Evolutionary conservation across 2,113 vertebrate genomes (phyloP).

Genomic region (Pelecanoides urinatrix): DNA sequence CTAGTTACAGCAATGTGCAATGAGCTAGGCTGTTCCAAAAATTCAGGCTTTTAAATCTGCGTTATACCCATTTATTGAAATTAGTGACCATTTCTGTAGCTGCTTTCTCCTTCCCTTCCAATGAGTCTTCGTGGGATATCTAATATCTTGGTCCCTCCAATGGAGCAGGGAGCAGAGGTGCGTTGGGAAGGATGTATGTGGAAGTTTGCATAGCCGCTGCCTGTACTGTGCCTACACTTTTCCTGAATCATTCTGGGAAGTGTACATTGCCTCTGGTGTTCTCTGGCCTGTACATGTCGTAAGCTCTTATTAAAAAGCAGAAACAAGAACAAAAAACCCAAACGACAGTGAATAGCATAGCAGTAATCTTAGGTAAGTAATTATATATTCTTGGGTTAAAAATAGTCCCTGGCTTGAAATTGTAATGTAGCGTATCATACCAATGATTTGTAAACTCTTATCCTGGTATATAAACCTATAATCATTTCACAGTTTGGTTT

Average conservation of each 20-base stretch:
- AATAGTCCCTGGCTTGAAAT: neutral
- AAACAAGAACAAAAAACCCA: neutral
- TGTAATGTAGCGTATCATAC: neutral
- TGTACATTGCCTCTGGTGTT: neutral
- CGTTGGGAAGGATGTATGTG: neutral
- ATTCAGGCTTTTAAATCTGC: neutral
- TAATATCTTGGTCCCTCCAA: neutral
- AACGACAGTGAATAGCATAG: neutral
- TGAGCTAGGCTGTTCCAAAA: neutral
- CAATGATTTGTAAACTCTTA: neutral
- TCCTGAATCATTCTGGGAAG: neutral
- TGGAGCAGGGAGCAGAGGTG: neutral
- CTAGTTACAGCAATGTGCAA: neutral
- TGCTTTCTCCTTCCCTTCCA: neutral
- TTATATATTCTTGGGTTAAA: neutral
- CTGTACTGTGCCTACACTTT: neutral
- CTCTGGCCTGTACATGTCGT: neutral
- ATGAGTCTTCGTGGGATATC: neutral
- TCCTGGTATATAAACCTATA: neutral
- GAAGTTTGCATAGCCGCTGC: neutral
- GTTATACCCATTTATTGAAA: neutral
- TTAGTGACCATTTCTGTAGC: neutral
- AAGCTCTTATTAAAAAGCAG: neutral
- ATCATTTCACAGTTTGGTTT: neutral
- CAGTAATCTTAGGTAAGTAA: neutral